A percentile compares a stretch with the other conserved stretches of the same genome.
Conservation (phyloP, 2,113 vertebrate genomes). For the Labrus mixtus region DNA sequence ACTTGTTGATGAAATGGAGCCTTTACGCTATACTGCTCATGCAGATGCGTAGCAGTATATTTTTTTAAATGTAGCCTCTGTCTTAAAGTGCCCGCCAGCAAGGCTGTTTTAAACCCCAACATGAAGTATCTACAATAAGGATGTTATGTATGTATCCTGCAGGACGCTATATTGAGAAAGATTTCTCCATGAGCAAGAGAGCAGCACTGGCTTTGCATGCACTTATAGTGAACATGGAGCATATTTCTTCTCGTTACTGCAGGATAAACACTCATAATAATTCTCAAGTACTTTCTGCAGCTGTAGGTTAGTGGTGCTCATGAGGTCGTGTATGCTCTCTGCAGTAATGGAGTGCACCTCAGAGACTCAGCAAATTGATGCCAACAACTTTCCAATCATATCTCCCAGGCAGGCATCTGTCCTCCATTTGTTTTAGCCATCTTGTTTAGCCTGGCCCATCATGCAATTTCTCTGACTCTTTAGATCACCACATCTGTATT, state of each 20-base stretch:
- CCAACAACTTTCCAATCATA: constrained; percentile 52
- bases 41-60: constrained; percentile 78
- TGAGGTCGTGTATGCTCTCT: constrained; percentile 36
- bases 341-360: constrained; percentile 39
- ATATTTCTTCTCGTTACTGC: constrained; percentile 14
- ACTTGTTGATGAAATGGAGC: constrained; percentile 85
- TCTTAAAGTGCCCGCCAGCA: constrained; percentile 36
- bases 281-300: constrained; percentile 14
- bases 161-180: neutral
- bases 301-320: constrained; percentile 13
- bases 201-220: constrained; percentile 15
- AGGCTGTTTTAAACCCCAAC: constrained; percentile 4
- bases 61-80: constrained; percentile 48
- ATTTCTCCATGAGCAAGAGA: constrained; percentile 21
- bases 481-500: constrained; percentile 18
- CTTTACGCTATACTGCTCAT: constrained; percentile 70
- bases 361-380: constrained; percentile 46
- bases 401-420: constrained; percentile 37
- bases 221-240: constrained; percentile 35
- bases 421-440: constrained; percentile 46
- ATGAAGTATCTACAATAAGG: constrained; percentile 13
- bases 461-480: constrained; percentile 21
- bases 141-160: constrained; percentile 30
- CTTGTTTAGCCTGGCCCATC: constrained; percentile 52
- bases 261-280: neutral